Evolutionary conservation across 1,140 invertebrate species (phyloP).

Genomic region (Trichogramma pretiosum): DNA sequence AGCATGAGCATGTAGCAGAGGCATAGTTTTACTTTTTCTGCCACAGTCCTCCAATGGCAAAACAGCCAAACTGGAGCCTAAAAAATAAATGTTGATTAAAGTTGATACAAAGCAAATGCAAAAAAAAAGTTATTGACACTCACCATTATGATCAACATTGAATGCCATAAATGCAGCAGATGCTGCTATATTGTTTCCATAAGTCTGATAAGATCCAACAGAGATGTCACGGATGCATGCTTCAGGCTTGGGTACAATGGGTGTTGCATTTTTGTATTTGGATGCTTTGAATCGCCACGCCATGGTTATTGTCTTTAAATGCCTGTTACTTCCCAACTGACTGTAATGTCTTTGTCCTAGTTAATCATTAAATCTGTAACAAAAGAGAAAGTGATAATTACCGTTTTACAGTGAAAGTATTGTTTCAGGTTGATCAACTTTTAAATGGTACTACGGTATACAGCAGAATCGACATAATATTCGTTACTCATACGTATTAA

Average conservation of each 20-base stretch:
- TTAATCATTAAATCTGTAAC: conserved; percentile 41
- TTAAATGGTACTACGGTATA: too few relatives aligned
- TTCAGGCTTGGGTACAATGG: conserved; percentile 85
- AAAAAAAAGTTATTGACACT: conserved; percentile 4
- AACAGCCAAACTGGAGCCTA: conserved; percentile 77
- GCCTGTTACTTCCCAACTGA: conserved; percentile 19
- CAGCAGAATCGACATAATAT: too few relatives aligned
- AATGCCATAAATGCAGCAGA: conserved; percentile 89
- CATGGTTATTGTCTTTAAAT: conserved; percentile 50
- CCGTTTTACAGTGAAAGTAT: too few relatives aligned
- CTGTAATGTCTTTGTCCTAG: conserved; percentile 9
- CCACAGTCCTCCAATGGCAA: conserved; percentile 78
- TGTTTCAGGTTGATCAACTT: too few relatives aligned
- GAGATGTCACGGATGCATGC: conserved; percentile 81
- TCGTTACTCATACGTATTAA: too few relatives aligned
- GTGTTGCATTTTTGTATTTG: conserved; percentile 93
- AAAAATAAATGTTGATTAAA: conserved; percentile 21
- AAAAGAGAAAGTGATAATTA: conserved; percentile 12
- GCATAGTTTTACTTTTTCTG: conserved; percentile 76
- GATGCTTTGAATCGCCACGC: conserved; percentile 94
- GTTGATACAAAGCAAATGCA: background rate
- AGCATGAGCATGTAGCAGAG: conserved; percentile 71
- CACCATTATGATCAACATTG: conserved; percentile 74
- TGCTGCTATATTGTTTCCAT: conserved; percentile 88
- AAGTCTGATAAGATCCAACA: conserved; percentile 83